phyloP scores from a whole-genome alignment of 2,888 invertebrate genomes.

The Drosophila setosimentum region DNA sequence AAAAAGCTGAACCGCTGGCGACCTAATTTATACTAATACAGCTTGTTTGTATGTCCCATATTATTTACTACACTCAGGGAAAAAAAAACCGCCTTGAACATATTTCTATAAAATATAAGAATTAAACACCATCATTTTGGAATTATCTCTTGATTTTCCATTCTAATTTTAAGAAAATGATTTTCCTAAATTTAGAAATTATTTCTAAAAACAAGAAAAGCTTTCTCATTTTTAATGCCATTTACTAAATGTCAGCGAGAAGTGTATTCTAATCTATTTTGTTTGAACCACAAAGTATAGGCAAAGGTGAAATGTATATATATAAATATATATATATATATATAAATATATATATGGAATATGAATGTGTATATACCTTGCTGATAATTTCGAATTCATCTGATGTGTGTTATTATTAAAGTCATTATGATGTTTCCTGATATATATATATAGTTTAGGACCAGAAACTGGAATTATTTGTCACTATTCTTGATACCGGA shows the following conservation, averaged over 20 bases:
- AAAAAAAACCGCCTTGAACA: too few relatives aligned
- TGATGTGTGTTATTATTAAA: too few relatives aligned
- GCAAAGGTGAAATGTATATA: too few relatives aligned
- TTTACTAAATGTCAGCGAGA: background rate
- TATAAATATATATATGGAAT: background rate
- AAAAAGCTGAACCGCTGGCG: too few relatives aligned
- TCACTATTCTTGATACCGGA: background rate
- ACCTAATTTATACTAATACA: too few relatives aligned
- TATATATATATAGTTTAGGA: background rate
- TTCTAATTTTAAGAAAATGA: background rate
- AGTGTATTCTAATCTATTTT: background rate
- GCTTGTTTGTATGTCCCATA: too few relatives aligned
- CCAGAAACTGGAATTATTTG: background rate
- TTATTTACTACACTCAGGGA: too few relatives aligned
- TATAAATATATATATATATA: background rate
- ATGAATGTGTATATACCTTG: background rate
- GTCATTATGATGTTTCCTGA: too few relatives aligned
- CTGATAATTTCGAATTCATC: background rate
- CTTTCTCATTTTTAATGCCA: background rate
- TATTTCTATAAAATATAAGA: background rate
- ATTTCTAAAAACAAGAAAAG: background rate
- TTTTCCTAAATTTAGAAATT: background rate
- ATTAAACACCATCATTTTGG: too few relatives aligned
- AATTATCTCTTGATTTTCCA: too few relatives aligned
- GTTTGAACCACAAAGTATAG: background rate